Base-by-base conservation (phyloP, 1,140 invertebrate species). In the Caenorhabditis remanei region DNA sequence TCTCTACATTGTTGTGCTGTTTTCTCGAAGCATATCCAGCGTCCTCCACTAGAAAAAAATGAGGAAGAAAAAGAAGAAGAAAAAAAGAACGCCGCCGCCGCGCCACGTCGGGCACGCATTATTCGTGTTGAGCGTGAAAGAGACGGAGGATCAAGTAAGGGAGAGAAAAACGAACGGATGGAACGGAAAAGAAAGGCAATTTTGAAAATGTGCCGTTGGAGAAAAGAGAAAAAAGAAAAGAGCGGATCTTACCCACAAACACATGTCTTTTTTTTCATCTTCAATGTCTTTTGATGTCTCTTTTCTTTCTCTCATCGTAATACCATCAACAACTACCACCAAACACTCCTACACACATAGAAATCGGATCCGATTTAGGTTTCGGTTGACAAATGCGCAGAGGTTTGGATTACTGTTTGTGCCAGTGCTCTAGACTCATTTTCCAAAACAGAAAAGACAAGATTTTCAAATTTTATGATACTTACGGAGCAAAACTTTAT, bases 91-190 rank as follows among this genome's bases (percentile, higher is more conserved):
- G 16, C 7, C 32, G 32, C 32, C 32, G 32, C 2, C 2, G 21
- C 58, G 41, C 65, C 65, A 32, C 41, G 65, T 19, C n/a, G n/a
- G 7, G 21, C 7, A n/a, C 8, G 14, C 46, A 50, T n/a, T 79
- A 50, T 79, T 40, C 46, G n/a, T 50, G 46, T 50, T 24, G 16
- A n/a, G 46, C 21, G n/a, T 9, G 53, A 50, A 50, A 21, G 43
- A 79, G 46, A 79, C 71, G 46, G 19, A 16, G 65, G n/a, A 9
- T 50, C 6, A 1, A 13, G 40, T 43, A 21, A 8, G 19, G 7
- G 61, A 21, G 40, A 32, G 46, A 79, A 79, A 48, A 71, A 24
- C 46, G 43, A 79, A 79, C 71, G 71, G 71, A 79, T 79, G 71
- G 24, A 79, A 50, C 43, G 61, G n/a, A 41, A 24, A 46, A 71